These are phyloP conservation scores for Archips crataeganus DNA, from an alignment of 2,888 invertebrate species.

Conservation along the genomic window DNA sequence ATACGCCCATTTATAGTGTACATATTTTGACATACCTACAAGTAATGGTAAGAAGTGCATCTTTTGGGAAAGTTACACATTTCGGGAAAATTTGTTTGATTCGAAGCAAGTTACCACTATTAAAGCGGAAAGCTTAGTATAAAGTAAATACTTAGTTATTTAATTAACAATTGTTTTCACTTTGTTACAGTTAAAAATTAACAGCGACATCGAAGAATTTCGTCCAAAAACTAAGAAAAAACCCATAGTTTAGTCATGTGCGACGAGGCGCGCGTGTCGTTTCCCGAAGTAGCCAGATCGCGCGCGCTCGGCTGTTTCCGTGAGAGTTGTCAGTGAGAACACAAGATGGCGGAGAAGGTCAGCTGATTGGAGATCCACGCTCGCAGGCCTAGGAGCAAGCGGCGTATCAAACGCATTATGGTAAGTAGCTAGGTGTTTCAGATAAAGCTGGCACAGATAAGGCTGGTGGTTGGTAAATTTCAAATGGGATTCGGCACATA, in stretches of 20 bases:
- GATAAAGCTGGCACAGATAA: no score
- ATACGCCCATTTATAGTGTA: no score
- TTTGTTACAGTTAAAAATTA: conserved; percentile 43
- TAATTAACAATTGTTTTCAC: not conserved
- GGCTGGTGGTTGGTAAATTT: no score
- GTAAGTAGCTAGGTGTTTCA: conserved; percentile 53
- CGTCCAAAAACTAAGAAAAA: conserved; percentile 24
- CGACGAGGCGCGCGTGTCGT: conserved; percentile 47
- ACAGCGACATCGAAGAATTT: conserved; percentile 27
- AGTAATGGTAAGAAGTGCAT: no score
- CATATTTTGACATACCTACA: no score
- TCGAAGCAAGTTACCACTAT: no score
- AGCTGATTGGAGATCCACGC: conserved; percentile 80
- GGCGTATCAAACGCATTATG: conserved; percentile 82
- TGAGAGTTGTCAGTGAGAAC: conserved; percentile 67
- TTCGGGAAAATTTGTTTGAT: no score
- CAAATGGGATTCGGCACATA: no score
- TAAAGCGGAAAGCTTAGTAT: no score
- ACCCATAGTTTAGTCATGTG: conserved; percentile 55
- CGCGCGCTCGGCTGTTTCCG: conserved; percentile 55
- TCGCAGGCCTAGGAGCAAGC: conserved; percentile 73
- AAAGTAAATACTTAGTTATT: not conserved
- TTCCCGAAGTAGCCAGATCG: conserved; percentile 47
- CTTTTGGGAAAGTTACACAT: no score
- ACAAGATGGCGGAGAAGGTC: conserved; percentile 80